Percentiles rank a stretch among this genome's conserved stretches.
Evolutionary conservation across 2,113 vertebrate genomes (phyloP).

Genomic region (Herpetotheres cachinnans): DNA sequence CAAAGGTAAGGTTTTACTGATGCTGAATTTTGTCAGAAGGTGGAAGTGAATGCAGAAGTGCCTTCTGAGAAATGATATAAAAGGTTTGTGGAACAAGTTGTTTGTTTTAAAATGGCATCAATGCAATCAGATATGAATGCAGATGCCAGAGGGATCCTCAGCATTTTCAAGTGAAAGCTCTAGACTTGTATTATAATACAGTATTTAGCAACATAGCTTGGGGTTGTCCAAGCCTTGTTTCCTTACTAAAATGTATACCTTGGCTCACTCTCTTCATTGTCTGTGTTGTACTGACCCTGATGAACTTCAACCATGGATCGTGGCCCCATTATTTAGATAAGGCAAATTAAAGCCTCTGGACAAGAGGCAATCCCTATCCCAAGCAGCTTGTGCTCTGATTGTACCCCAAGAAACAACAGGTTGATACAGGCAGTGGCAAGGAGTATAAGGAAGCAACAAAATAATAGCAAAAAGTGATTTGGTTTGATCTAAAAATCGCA

Average conservation of each 20-base stretch:
- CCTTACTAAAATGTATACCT: not conserved
- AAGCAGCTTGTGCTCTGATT: not conserved
- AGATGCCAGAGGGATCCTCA: not conserved
- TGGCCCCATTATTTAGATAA: not conserved
- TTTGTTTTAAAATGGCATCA: not conserved
- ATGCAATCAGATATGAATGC: not conserved
- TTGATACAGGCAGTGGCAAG: not conserved
- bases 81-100: not conserved
- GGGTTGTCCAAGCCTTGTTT: not conserved
- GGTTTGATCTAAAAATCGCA: not conserved
- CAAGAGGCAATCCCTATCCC: not conserved
- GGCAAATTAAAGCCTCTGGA: not conserved
- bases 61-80: not conserved
- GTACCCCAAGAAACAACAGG: not conserved
- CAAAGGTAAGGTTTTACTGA: slow-evolving; percentile 80
- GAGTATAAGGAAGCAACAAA: not conserved
- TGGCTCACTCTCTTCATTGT: not conserved
- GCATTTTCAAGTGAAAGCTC: not conserved
- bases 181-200: not conserved
- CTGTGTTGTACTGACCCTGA: not conserved
- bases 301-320: not conserved
- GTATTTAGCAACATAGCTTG: not conserved
- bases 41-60: not conserved
- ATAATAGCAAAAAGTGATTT: not conserved
- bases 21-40: not conserved